Conservation (phyloP, 2,113 vertebrate genomes). For the Dasyornis broadbenti region DNA sequence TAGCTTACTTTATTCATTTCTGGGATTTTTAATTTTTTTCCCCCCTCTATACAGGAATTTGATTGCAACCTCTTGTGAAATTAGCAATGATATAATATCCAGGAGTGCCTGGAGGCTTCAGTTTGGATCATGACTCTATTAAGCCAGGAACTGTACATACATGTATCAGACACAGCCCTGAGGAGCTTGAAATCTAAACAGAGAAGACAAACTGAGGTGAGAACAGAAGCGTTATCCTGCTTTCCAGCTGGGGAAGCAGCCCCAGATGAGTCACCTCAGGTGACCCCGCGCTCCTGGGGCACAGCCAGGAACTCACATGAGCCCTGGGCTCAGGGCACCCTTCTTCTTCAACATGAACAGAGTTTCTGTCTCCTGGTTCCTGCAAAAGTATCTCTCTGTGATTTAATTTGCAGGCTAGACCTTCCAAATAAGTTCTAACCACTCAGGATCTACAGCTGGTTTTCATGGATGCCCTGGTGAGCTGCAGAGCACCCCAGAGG, state of each 20-base stretch:
- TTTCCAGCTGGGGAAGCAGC: slow-evolving; percentile 5
- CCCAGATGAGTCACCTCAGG: slow-evolving; percentile 10
- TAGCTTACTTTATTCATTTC: slow-evolving; percentile 43
- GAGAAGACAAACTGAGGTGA: slow-evolving; percentile 37
- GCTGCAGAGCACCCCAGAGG: not conserved
- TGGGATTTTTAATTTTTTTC: not conserved
- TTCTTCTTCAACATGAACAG: not conserved
- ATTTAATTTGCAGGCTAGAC: not conserved
- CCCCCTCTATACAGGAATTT: slow-evolving; percentile 13
- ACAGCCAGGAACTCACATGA: not conserved
- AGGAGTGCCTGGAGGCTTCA: slow-evolving; percentile 40
- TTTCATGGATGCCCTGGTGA: not conserved
- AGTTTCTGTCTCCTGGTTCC: not conserved
- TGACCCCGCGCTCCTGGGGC: not conserved
- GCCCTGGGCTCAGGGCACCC: not conserved
- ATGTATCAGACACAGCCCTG: slow-evolving; percentile 48
- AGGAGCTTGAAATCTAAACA: slow-evolving; percentile 55
- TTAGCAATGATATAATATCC: slow-evolving; percentile 39
- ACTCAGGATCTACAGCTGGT: not conserved
- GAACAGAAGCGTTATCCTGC: slow-evolving; percentile 12
- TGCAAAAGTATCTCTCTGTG: not conserved
- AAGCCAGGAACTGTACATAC: slow-evolving; percentile 55
- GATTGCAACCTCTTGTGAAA: slow-evolving; percentile 57
- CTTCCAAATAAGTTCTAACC: not conserved
- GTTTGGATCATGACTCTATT: slow-evolving; percentile 51